Conservation (phyloP, 2,888 invertebrate species). For the Netelia fuscicornis region DNA sequence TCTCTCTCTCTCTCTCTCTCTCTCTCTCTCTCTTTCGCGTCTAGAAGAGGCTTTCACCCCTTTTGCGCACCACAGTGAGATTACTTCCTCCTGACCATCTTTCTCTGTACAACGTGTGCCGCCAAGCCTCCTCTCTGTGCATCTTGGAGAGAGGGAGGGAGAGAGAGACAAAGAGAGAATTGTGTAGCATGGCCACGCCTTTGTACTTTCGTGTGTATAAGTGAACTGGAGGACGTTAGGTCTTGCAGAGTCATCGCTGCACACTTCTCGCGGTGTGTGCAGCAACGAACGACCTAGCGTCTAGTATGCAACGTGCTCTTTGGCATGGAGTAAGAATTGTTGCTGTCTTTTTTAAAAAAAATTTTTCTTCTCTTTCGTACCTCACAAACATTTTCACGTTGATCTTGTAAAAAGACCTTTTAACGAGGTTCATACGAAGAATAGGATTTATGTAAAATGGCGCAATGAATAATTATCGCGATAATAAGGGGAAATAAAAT, state of each 20-base stretch:
- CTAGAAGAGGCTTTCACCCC: constrained; percentile 24
- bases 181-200: constrained; percentile 77
- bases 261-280: constrained; percentile 12
- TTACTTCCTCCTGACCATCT: constrained; percentile 49
- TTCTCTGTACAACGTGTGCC: constrained; percentile 7
- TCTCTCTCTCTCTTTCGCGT: constrained; percentile 6
- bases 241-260: constrained; percentile 33
- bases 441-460: no score
- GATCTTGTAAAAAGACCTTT: background rate
- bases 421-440: no score
- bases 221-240: constrained; percentile 53
- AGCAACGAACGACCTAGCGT: constrained; percentile 11
- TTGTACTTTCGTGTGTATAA: constrained; percentile 68
- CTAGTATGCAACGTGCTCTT: constrained; percentile 1
- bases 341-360: background rate
- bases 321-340: background rate
- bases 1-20: constrained; percentile 38
- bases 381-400: background rate
- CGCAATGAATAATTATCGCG: no score
- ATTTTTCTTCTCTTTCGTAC: background rate
- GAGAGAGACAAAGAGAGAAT: constrained; percentile 13
- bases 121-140: constrained; percentile 18
- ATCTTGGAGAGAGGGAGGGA: constrained; percentile 22
- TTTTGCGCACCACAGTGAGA: constrained; percentile 40
- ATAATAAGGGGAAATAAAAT: no score